Percentiles rank a stretch among this genome's conserved stretches.
Evolutionary conservation across 1,140 invertebrate genomes (phyloP).

Genomic region (Belonocnema kinseyi): DNA sequence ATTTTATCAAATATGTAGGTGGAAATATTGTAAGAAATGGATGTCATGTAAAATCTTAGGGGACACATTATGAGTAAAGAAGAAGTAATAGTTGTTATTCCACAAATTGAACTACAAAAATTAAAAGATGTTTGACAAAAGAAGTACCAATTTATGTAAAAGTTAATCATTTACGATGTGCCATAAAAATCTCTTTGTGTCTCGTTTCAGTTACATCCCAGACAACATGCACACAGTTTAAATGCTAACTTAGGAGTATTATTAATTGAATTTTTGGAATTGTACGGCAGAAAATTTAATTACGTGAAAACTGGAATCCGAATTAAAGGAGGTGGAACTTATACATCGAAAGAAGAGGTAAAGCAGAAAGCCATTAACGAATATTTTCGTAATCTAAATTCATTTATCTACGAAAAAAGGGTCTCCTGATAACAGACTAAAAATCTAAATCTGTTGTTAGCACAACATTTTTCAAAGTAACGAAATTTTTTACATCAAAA

Average conservation of each 20-base stretch:
- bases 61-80: too few species aligned
- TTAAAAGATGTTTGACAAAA: too few species aligned
- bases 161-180: background rate
- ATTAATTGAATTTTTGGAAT: conserved; percentile 97
- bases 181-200: conserved; percentile 42
- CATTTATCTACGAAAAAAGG: background rate
- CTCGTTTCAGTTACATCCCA: conserved; percentile 82
- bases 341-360: conserved; percentile 96
- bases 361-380: conserved; percentile 31
- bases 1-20: too few species aligned
- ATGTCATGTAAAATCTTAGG: too few species aligned
- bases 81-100: too few species aligned
- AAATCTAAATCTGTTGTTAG: too few species aligned
- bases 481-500: too few species aligned
- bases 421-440: too few species aligned
- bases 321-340: conserved; percentile 94
- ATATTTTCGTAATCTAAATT: conserved; percentile 25
- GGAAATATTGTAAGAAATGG: too few species aligned
- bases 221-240: conserved; percentile 79
- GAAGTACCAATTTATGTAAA: too few species aligned
- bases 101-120: too few species aligned
- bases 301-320: conserved; percentile 96
- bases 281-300: conserved; percentile 98
- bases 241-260: conserved; percentile 93
- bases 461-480: too few species aligned